Conservation (phyloP, 2,797 vertebrate genomes). For the Dendrocincla tyrannina region DNA sequence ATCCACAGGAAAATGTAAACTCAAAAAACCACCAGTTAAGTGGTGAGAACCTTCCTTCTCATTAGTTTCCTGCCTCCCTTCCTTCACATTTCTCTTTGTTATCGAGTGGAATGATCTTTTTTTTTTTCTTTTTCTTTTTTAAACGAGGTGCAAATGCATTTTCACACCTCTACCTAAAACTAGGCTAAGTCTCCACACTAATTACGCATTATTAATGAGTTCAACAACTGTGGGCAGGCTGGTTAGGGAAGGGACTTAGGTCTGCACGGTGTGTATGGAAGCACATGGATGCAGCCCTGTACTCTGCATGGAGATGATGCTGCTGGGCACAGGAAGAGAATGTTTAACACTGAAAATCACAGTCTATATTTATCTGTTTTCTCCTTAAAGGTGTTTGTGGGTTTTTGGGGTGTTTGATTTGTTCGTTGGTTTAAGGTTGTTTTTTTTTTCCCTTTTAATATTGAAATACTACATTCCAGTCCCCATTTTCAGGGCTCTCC, state of each 20-base stretch:
- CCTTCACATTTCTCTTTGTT: constrained; percentile 32
- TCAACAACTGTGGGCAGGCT: neutral
- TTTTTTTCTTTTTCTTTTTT: neutral
- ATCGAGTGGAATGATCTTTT: neutral
- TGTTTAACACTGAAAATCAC: neutral
- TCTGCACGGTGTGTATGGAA: rapidly evolving
- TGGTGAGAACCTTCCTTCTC: neutral
- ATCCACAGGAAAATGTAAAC: constrained; percentile 35
- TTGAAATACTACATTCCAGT: neutral
- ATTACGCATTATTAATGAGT: constrained; percentile 51
- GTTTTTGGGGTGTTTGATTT: neutral
- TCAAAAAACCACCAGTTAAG: neutral
- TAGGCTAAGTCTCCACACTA: constrained; percentile 39
- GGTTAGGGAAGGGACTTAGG: neutral
- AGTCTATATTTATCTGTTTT: neutral
- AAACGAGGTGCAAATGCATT: constrained; percentile 63
- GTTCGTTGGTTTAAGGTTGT: too few relatives aligned
- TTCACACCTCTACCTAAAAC: constrained; percentile 50
- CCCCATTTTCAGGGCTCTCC: neutral
- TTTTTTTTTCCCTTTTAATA: neutral
- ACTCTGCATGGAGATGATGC: rapidly evolving
- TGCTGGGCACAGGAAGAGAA: neutral
- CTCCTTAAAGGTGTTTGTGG: neutral
- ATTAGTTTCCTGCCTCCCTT: neutral
- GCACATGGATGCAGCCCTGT: rapidly evolving